phyloP scores from a whole-genome alignment of 2,113 vertebrate genomes.

The Platycercus adscitus region DNA sequence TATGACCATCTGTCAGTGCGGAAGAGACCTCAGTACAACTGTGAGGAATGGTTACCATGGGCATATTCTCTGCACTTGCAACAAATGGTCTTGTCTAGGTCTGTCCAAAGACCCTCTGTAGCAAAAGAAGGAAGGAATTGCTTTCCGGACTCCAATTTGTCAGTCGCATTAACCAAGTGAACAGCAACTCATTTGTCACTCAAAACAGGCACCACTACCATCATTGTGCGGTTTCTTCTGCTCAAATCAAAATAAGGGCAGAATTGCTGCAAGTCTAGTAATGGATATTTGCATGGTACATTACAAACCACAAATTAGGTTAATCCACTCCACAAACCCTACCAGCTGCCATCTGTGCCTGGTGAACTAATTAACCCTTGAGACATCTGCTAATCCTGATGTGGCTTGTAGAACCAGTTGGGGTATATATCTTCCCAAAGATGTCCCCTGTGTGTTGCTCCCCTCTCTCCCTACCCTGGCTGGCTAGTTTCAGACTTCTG shows the following conservation, averaged over 20 bases:
- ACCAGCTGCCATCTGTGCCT: constrained; percentile 56
- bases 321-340: constrained; percentile 43
- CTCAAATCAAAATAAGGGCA: neutral
- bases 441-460: neutral
- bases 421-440: neutral
- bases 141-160: neutral
- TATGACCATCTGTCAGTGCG: neutral
- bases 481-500: neutral
- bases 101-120: neutral
- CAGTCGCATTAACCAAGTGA: neutral
- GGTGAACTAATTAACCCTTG: constrained; percentile 58
- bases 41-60: neutral
- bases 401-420: neutral
- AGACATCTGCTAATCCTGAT: constrained; percentile 15
- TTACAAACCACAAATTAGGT: constrained; percentile 56
- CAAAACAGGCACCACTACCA: neutral
- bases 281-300: constrained; percentile 22
- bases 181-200: neutral
- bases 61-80: neutral
- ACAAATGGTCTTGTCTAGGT: neutral
- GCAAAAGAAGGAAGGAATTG: neutral
- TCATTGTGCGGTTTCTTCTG: neutral
- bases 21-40: neutral
- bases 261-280: neutral
- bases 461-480: neutral